Evolutionary conservation across 2,888 invertebrate species (phyloP), one percentile per base, ranked within the genome.

Genomic region (Drosophila picticornis): DNA sequence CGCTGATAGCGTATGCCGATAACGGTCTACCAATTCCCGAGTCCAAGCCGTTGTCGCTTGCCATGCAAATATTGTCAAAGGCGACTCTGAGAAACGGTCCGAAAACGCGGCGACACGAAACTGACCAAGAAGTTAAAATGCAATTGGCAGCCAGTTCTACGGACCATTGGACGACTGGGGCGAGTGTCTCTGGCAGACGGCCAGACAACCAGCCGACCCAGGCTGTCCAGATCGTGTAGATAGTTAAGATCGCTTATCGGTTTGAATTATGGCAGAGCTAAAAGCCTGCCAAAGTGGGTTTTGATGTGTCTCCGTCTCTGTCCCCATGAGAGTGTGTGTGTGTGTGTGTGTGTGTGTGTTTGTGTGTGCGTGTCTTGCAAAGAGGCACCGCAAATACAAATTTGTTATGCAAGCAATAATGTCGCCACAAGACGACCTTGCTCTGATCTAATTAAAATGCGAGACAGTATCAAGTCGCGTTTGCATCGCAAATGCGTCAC

Each of bases 261-360:
- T 43, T 87, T 90, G 89, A 87, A 86, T 89, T 87, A 87, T 90
- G 87, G 89, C 84, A 81, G 84, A 88, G 90, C 78, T 90, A 87
- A 87, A 87, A 87, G 87, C 87, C 84, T 88, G 87, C 87, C 80
- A 87, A 77, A 81, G 89, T 79, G 69, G 64, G 69, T 78, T 77
- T 79, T 76, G 66, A 69, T 74, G 50, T 52, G 65, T 51, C 57
- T 31, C 29, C 57, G 29, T 22, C 22, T 40, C 16, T n/a, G 7
- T 22, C 16, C 38, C n/a, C 27, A 7, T 38, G 11, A 2, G 7
- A 10, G 2, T 36, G 4, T 51, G 29, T 64, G 13, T 48, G 27
- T 31, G 19, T 16, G 0, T 31, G 2, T 22, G 13, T 31, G 9
- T 29, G 22, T 43, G 32, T 51, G n/a, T 50, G 56, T 59, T 43